A percentile compares a stretch with the other conserved stretches of the same genome.
phyloP scores from a whole-genome alignment of 2,888 invertebrate genomes.

The Trichacis sp. region DNA sequence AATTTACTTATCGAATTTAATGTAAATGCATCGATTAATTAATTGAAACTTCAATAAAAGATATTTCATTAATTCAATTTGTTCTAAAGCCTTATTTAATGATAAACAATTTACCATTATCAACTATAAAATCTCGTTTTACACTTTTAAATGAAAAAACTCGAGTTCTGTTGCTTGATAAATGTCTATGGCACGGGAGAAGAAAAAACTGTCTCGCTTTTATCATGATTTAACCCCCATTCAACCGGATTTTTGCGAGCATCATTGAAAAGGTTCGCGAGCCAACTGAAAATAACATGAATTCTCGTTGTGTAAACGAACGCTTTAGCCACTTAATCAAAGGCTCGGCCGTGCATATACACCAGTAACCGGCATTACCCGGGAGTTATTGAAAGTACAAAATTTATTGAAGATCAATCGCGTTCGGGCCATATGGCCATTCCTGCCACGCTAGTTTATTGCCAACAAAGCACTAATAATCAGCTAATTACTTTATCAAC shows the following conservation, averaged over 20 bases:
- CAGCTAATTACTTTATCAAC: slow-evolving; percentile 40
- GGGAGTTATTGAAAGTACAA: slow-evolving; percentile 43
- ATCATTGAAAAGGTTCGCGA: slow-evolving; percentile 6
- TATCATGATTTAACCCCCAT: neutral
- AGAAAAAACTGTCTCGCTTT: neutral
- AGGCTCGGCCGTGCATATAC: slow-evolving; percentile 7
- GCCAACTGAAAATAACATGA: slow-evolving; percentile 30
- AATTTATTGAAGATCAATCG: slow-evolving; percentile 45
- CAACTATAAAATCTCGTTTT: too few species aligned
- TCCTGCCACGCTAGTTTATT: slow-evolving; percentile 32
- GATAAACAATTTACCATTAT: too few species aligned
- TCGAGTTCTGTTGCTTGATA: too few species aligned
- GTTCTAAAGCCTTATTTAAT: too few species aligned
- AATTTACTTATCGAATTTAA: too few species aligned
- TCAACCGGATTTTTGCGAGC: slow-evolving; percentile 5
- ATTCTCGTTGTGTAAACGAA: slow-evolving; percentile 25
- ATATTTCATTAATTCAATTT: too few species aligned
- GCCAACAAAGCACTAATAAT: slow-evolving; percentile 34
- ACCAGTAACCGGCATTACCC: slow-evolving; percentile 22
- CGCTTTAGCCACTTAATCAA: slow-evolving; percentile 40
- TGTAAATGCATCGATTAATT: too few species aligned
- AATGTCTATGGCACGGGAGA: too few species aligned
- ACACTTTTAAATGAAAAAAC: too few species aligned
- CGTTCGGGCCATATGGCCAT: slow-evolving; percentile 32
- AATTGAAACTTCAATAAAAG: too few species aligned